Conservation (phyloP, 2,888 invertebrate species). For the Agelastica alni region DNA sequence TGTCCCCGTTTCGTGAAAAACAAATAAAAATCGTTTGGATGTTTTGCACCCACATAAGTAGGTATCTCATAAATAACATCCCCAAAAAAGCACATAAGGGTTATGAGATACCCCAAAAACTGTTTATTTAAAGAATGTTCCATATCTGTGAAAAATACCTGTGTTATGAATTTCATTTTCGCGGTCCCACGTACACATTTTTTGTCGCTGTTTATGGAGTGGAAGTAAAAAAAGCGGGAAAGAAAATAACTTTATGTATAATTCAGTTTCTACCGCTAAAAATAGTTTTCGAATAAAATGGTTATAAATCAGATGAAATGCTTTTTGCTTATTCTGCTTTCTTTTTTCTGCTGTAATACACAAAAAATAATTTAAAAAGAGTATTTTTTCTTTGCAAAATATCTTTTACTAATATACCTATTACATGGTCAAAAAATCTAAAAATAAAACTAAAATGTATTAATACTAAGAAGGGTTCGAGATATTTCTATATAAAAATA, state of each 20-base stretch:
- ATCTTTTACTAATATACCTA: too few relatives aligned
- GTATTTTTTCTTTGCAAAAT: too few relatives aligned
- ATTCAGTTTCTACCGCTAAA: slow-evolving; percentile 4
- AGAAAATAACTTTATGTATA: slow-evolving; percentile 14
- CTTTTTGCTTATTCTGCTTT: too few relatives aligned
- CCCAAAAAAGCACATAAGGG: neutral
- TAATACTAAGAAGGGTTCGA: too few relatives aligned
- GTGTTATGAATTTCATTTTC: neutral
- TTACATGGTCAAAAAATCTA: too few relatives aligned
- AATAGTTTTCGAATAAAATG: slow-evolving; percentile 16
- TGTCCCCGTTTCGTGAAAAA: neutral
- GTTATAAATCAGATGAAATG: slow-evolving; percentile 9
- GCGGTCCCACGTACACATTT: neutral
- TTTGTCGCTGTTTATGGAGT: neutral
- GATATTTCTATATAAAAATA: too few relatives aligned
- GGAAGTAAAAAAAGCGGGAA: slow-evolving; percentile 2
- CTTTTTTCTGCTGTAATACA: too few relatives aligned
- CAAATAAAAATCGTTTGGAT: neutral
- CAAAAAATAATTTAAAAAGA: too few relatives aligned
- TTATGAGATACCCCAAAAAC: neutral
- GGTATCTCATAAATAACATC: neutral
- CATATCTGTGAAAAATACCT: neutral
- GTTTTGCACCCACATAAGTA: neutral
- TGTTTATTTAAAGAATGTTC: neutral
- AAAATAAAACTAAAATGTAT: too few relatives aligned